A percentile compares a stretch with the other conserved stretches of the same genome.
Conservation (phyloP, 1,140 invertebrate species). For the Drosophila erecta region DNA sequence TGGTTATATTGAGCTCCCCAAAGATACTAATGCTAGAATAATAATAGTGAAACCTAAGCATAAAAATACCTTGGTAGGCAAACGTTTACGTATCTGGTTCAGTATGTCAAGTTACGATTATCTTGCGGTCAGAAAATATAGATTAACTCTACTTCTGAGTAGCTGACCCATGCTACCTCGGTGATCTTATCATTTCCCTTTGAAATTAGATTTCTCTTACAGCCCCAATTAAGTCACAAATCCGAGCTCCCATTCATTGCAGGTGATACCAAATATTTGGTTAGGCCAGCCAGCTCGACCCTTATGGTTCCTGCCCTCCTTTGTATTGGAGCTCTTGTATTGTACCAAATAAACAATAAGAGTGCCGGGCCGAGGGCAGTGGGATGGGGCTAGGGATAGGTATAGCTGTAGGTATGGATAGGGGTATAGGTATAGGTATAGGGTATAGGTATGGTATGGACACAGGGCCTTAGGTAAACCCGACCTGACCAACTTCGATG, state of each 20-base stretch:
- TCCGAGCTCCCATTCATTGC: constrained; percentile 3
- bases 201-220: neutral
- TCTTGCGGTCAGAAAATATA: neutral
- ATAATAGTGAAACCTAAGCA: no score
- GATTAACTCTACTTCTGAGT: neutral
- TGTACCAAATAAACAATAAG: constrained; percentile 63
- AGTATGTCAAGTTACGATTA: neutral
- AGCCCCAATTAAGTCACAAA: neutral
- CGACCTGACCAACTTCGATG: constrained; percentile 23
- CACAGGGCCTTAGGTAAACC: constrained; percentile 22
- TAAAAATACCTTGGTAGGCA: no score
- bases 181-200: neutral
- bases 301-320: constrained; percentile 66
- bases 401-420: neutral
- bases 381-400: constrained; percentile 17
- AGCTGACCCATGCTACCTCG: neutral
- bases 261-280: constrained; percentile 52
- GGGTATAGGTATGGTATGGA: neutral
- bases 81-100: neutral
- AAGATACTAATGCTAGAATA: no score
- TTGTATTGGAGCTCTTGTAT: constrained; percentile 59
- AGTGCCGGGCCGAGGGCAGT: constrained; percentile 28
- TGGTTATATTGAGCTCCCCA: no score
- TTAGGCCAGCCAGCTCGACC: constrained; percentile 24
- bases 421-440: constrained; percentile 1